Evolutionary conservation across 1,140 invertebrate species (phyloP), one percentile per base, ranked within the genome.

Genomic region (Cotesia typhae): DNA sequence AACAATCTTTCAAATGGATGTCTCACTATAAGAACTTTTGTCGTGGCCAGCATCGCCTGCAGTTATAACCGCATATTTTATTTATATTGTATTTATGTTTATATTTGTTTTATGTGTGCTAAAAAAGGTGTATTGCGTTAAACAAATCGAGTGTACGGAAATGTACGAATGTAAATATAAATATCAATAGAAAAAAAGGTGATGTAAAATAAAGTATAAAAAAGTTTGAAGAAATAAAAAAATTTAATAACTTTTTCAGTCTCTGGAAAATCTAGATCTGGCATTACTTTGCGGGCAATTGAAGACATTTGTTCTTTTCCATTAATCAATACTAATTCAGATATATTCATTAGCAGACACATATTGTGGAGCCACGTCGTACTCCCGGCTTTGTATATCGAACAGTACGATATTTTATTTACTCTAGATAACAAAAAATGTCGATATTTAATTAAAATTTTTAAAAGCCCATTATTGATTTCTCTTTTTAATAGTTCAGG

Each of bases 1-100:
- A 92, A 75, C 9, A 92, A 74, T 73, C 92, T 82, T 77, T 92
- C 90, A 74, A 92, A 90, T 3, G 92, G 92, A 79, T 92, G 90
- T 17, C 92, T 82, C 4, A 92, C 86, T n/a, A 87, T 79, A 35
- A 87, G 41, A 36, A 87, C 72, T 72, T 80, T 84, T 28, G 70
- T 75, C 5, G 80, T 82, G 57, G 80, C 69, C 9, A 82, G 76
- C 14, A 91, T 73, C n/a, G 82, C 77, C 87, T 88, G 75, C n/a
- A 64, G 64, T 47, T 47, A 47, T 47, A 47, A 47, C 6, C 41
- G 10, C 9, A 41, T 41, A 41, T 47, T 47, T 47, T 47, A 47
- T 47, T 47, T 47, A 47, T 47, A 47, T 47, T 47, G 10, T 47
- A 47, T 47, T 47, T 47, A 47, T 47, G 10, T 41, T 41, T 41